Base-by-base conservation (phyloP, 2,888 invertebrate species). In the Ennomos quercinarius region DNA sequence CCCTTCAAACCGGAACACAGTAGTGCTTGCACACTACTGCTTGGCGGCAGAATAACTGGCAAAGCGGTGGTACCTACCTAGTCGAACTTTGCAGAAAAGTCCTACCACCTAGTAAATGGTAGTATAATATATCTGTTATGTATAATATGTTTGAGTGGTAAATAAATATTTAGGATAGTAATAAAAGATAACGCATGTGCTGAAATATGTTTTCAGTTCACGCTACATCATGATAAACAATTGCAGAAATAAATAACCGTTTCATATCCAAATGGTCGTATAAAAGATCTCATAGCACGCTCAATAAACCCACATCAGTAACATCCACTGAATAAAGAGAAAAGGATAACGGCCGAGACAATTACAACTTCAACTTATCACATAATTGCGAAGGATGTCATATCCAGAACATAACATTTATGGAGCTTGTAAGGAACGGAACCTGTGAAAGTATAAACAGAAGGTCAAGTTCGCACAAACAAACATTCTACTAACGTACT, bases 321-420 rank as follows among this genome's bases (percentile, higher is more conserved):
- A 52, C 47, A 55, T 49, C 48, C 52, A 44, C 53, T 58, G 40
- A 48, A 49, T 60, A 51, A 51, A 52, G 55, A 36, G 56, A 44
- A 52, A 61, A 56, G 39, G 47, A 50, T 56, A 44, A 5, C 13
- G 38, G 39, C 45, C 17, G 42, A 35, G 52, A 61, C 61, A 52
- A 56, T 61, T 61, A 61, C 42, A 56, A 55, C 48, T 42, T 46
- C 50, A 46, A 57, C 49, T 57, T 61, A 49, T 57, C 45, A 52
- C 56, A 38, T 52, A 52, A 57, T 57, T 53, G 61, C 49, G 43
- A 35, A 40, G 53, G 45, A 53, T 57, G 61, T 57, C 57, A 57
- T 53, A 57, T 61, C 57, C 61, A 57, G 57, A 54, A 44, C 43
- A 43, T 49, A 54, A 50, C 46, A 27, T 54, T n/a, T 50, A 45